Percentiles rank a stretch among this genome's conserved stretches.
phyloP scores from a whole-genome alignment of 2,888 invertebrate genomes.

The Thyatira batis region DNA sequence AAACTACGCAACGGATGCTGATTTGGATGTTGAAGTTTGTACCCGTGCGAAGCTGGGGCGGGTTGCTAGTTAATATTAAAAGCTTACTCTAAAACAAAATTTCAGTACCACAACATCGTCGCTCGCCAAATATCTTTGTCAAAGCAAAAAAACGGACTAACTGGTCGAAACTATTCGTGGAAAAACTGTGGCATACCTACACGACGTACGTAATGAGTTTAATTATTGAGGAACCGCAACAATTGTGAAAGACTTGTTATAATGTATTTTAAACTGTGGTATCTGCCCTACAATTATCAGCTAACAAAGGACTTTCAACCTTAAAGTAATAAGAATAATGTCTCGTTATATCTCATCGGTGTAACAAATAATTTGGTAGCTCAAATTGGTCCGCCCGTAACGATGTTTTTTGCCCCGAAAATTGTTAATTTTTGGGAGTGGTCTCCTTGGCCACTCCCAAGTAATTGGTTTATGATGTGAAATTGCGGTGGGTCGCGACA shows the following conservation, averaged over 20 bases:
- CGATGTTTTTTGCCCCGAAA: slow-evolving; percentile 23
- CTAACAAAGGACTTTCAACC: neutral
- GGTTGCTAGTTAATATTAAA: too few relatives aligned
- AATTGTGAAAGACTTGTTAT: neutral
- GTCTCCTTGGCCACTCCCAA: slow-evolving; percentile 18
- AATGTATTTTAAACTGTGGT: neutral
- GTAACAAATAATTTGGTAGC: neutral
- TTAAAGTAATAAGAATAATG: neutral
- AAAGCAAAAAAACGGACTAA: slow-evolving; percentile 30
- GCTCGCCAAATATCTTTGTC: slow-evolving; percentile 31
- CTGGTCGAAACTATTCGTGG: slow-evolving; percentile 37
- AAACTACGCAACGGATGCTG: too few relatives aligned
- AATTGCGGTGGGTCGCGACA: neutral
- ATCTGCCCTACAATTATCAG: neutral
- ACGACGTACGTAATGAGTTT: slow-evolving; percentile 48
- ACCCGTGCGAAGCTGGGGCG: too few relatives aligned
- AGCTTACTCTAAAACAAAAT: neutral
- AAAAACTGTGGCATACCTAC: slow-evolving; percentile 48
- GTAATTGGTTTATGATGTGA: slow-evolving; percentile 9
- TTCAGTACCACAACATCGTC: slow-evolving; percentile 12
- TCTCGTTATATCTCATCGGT: neutral
- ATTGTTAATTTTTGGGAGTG: slow-evolving; percentile 24
- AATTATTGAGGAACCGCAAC: slow-evolving; percentile 37
- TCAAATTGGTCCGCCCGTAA: neutral
- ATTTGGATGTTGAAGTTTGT: too few relatives aligned